Evolutionary conservation across 2,113 vertebrate genomes (phyloP).

Genomic region (Salvelinus alpinus): DNA sequence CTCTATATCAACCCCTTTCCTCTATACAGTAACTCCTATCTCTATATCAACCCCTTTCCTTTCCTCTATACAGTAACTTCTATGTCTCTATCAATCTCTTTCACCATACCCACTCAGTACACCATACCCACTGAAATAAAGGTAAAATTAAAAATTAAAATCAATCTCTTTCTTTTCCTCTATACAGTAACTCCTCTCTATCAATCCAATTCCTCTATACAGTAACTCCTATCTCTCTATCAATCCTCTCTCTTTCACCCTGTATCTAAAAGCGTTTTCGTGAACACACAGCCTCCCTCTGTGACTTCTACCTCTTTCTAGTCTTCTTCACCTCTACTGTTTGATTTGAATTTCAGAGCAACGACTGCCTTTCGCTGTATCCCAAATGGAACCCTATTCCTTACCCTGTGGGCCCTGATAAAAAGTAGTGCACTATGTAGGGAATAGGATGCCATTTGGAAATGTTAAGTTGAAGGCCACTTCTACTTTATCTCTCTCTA

Average conservation of each 20-base stretch:
- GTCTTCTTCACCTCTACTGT: conserved; percentile 43
- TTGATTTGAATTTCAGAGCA: conserved; percentile 60
- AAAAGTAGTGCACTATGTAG: no score
- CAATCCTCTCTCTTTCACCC: conserved; percentile 7
- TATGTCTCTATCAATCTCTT: background rate
- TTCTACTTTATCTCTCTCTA: conserved; percentile 50
- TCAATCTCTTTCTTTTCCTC: background rate
- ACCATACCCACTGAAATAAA: no score
- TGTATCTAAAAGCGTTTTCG: conserved; percentile 14
- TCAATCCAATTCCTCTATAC: background rate
- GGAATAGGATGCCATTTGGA: no score
- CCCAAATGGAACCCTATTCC: no score
- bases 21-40: no score
- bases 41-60: no score
- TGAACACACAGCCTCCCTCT: conserved; percentile 40
- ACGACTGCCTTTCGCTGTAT: conserved; percentile 32
- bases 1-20: no score
- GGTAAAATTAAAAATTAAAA: no score
- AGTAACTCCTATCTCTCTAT: background rate
- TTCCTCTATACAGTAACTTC: background rate
- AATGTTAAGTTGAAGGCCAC: conserved; percentile 51
- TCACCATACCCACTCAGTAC: no score
- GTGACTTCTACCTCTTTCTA: conserved; percentile 48
- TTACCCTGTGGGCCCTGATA: no score
- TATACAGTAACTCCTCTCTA: background rate